Evolutionary conservation across 2,888 invertebrate species (phyloP).

Genomic region (Myopa testacea): DNA sequence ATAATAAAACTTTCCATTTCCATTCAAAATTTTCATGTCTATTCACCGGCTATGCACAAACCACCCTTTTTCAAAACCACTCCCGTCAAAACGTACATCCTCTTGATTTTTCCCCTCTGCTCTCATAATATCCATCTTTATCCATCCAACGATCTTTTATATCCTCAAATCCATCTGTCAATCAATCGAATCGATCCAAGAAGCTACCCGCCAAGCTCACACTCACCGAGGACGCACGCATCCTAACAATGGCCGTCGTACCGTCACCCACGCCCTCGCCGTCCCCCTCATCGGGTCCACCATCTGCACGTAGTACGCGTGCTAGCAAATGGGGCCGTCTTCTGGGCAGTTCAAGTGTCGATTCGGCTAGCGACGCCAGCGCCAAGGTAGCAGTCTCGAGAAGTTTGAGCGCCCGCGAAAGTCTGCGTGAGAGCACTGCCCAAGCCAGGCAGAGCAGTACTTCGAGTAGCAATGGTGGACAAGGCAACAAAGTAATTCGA

Average conservation of each 20-base stretch:
- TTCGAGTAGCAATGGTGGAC: slow-evolving; percentile 69
- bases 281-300: slow-evolving; percentile 69
- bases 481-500: slow-evolving; percentile 69
- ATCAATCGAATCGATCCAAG: slow-evolving; percentile 53
- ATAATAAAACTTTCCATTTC: not conserved
- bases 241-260: slow-evolving; percentile 65
- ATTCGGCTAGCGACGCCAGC: slow-evolving; percentile 77
- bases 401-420: slow-evolving; percentile 72
- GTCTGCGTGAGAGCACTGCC: slow-evolving; percentile 69
- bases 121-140: no score
- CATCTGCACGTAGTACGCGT: slow-evolving; percentile 71
- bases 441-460: slow-evolving; percentile 69
- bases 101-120: slow-evolving; percentile 19
- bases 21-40: no score
- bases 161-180: not conserved
- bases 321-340: slow-evolving; percentile 85
- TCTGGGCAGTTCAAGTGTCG: slow-evolving; percentile 82
- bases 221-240: slow-evolving; percentile 68
- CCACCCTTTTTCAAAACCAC: no score
- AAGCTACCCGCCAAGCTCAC: slow-evolving; percentile 69
- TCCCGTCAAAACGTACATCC: no score
- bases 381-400: slow-evolving; percentile 71
- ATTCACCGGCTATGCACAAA: no score
- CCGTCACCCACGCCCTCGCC: slow-evolving; percentile 68
- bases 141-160: no score